Evolutionary conservation across 1,140 invertebrate genomes (phyloP).

Genomic region (Diploscapter pachys): DNA sequence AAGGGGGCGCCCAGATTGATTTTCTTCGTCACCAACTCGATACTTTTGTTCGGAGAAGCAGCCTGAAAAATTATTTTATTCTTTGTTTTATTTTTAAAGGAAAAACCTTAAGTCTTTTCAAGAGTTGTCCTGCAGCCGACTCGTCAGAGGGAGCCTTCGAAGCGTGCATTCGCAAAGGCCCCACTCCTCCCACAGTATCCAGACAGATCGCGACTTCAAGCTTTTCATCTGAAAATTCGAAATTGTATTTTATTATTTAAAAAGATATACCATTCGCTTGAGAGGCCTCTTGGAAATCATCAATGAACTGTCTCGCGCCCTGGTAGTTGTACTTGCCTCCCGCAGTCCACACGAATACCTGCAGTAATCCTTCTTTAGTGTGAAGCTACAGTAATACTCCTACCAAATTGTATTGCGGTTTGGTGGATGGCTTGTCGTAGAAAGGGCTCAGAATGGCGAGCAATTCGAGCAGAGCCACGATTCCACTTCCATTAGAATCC

Average conservation of each 20-base stretch:
- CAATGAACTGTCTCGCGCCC: constrained; percentile 91
- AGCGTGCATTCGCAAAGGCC: constrained; percentile 79
- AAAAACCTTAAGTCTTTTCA: constrained; percentile 59
- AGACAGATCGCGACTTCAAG: constrained; percentile 79
- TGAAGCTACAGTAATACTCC: not conserved
- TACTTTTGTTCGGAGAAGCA: constrained; percentile 65
- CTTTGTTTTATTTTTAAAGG: not conserved
- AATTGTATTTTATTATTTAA: not conserved
- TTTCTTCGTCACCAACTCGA: constrained; percentile 87
- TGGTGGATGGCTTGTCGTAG: constrained; percentile 76
- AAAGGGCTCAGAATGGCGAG: constrained; percentile 82
- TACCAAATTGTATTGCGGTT: constrained; percentile 74
- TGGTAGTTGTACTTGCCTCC: constrained; percentile 92
- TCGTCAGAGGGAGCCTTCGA: constrained; percentile 90
- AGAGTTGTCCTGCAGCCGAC: constrained; percentile 71
- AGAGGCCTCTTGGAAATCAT: constrained; percentile 81
- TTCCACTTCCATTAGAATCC: constrained; percentile 89
- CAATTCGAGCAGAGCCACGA: constrained; percentile 81
- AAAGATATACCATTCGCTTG: constrained; percentile 62
- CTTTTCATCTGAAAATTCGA: constrained; percentile 33
- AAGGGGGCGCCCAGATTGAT: constrained; percentile 91
- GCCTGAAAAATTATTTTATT: not conserved
- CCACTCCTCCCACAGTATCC: constrained; percentile 72
- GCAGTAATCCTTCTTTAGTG: not conserved
- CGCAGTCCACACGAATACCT: constrained; percentile 81